Evolutionary conservation across 2,888 invertebrate species (phyloP), one percentile per base, ranked within the genome.

Genomic region (Trichopria drosophilae): DNA sequence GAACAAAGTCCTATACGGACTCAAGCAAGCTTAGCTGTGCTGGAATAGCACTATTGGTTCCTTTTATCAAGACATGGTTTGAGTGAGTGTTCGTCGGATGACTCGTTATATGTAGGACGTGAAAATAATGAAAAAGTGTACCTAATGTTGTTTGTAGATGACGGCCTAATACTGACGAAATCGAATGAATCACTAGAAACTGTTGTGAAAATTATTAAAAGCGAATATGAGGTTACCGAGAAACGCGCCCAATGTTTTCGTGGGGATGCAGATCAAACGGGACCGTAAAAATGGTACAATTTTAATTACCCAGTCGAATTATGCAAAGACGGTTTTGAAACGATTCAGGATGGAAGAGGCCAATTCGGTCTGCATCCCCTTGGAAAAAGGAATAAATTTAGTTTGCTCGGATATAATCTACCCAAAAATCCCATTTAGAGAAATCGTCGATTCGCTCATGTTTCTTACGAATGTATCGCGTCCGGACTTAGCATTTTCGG

Each of bases 211-310:
- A n/a, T n/a, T n/a, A n/a, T n/a, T n/a, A n/a, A n/a, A n/a, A n/a
- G n/a, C n/a, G n/a, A n/a, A n/a, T n/a, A n/a, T 24, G 24, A 48
- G 4, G 42, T 58, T 1, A 55, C 46, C 16, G 9, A 39, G 9
- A 39, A 23, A 1, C 43, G 51, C 1, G 46, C 36, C n/a, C 10
- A 31, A 46, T 12, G 24, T 28, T 29, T 63, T 59, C 34, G 53
- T 57, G 15, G 59, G 59, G 34, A 51, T 61, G 36, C 51, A 61
- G 22, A 61, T 61, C 5, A 32, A 45, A 3, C 28, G 54, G 12
- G 29, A 54, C 42, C 36, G 45, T 15, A 19, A 16, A 3, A 9
- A 37, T 0, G 15, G 26, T 6, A 26, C 49, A 0, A 34, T 60
- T 1, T 58, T 54, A 29, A 19, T 59, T 9, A 54, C 59, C 34